phyloP scores from a whole-genome alignment of 2,113 vertebrate species.

The Haliaeetus leucogaster region DNA sequence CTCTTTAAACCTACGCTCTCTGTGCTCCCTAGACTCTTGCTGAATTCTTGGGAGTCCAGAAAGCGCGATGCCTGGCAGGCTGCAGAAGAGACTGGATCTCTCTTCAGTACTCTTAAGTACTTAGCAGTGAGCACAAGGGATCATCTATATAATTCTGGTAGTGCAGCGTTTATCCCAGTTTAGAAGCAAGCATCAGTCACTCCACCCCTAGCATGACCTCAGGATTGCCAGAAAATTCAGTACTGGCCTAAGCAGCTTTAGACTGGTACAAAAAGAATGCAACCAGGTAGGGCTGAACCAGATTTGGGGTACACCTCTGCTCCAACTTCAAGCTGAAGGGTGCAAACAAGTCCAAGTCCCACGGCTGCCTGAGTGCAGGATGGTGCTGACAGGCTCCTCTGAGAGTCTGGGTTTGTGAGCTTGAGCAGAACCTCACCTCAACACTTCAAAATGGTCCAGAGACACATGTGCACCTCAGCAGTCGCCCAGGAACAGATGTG shows the following conservation, averaged over 20 bases:
- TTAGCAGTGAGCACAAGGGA: not conserved
- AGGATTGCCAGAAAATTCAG: not conserved
- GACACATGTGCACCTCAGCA: not conserved
- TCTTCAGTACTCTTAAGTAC: not conserved
- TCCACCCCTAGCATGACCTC: not conserved
- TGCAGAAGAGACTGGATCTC: not conserved
- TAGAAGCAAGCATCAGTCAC: not conserved
- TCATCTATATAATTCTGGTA: not conserved
- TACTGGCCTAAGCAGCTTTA: not conserved
- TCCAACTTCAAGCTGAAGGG: not conserved
- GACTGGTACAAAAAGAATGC: not conserved
- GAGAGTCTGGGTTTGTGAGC: not conserved
- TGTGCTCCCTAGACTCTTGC: not conserved
- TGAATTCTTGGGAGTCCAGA: not conserved
- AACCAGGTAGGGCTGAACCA: not conserved
- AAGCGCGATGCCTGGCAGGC: not conserved
- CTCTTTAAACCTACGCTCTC: not conserved
- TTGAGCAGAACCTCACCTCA: not conserved
- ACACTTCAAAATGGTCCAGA: not conserved
- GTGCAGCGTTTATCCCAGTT: not conserved
- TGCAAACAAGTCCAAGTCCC: not conserved
- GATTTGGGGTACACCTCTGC: not conserved
- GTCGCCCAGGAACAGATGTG: not conserved
- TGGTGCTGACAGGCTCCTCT: not conserved
- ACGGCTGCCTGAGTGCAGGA: not conserved